Evolutionary conservation across 2,113 vertebrate species (phyloP).

Genomic region (Isichthys henryi): DNA sequence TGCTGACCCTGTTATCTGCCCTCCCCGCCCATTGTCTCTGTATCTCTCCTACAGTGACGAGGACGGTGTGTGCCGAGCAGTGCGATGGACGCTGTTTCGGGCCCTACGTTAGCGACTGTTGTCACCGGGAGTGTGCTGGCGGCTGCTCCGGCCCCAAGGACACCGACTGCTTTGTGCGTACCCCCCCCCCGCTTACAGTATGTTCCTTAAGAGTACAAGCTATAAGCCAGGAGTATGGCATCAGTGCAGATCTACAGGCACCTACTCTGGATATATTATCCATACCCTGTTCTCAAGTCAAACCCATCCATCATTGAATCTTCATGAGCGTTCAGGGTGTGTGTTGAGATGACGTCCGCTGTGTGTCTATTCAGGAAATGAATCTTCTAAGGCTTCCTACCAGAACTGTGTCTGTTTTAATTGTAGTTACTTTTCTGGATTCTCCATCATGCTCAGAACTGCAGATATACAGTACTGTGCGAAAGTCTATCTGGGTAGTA

Average conservation of each 20-base stretch:
- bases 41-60: conserved; percentile 70
- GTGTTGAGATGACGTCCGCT: background rate
- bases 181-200: background rate
- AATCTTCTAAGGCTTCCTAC: conserved; percentile 46
- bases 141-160: conserved; percentile 93
- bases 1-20: background rate
- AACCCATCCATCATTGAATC: conserved; percentile 43
- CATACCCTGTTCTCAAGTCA: background rate
- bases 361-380: conserved; percentile 42
- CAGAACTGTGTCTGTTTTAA: conserved; percentile 41
- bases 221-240: background rate
- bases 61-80: conserved; percentile 91
- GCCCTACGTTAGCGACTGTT: conserved; percentile 92
- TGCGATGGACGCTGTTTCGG: conserved; percentile 93
- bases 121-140: conserved; percentile 89
- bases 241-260: background rate
- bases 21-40: background rate
- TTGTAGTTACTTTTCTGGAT: conserved; percentile 44
- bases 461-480: background rate
- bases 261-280: background rate
- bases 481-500: no score
- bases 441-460: conserved; percentile 17
- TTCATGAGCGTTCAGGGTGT: background rate
- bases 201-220: background rate
- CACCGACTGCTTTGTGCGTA: conserved; percentile 92